Conservation (phyloP, 2,113 vertebrate genomes). For the Microtus richardsoni region DNA sequence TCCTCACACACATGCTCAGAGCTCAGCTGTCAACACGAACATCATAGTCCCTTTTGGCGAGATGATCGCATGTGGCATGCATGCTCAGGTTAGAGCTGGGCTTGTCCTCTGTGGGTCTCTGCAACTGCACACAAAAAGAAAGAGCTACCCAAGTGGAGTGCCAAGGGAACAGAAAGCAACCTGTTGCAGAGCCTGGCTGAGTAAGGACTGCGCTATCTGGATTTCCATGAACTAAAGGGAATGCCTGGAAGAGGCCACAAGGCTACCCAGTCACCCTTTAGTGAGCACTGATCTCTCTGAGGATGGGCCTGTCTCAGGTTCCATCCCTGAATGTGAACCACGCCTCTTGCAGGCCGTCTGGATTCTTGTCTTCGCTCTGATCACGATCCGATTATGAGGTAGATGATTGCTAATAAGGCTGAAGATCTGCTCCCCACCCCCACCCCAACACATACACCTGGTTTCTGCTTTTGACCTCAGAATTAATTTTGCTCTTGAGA, state of each 20-base stretch:
- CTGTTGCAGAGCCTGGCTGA: not conserved
- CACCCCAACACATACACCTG: not conserved
- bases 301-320: not conserved
- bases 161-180: too few relatives aligned
- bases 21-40: not conserved
- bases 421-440: not conserved
- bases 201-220: not conserved
- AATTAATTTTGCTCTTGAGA: not conserved
- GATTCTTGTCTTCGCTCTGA: not conserved
- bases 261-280: too few relatives aligned
- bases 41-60: not conserved
- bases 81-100: not conserved
- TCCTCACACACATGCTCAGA: too few relatives aligned
- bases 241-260: not conserved
- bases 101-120: not conserved
- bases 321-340: not conserved
- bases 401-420: not conserved
- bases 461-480: not conserved
- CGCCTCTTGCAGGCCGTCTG: not conserved
- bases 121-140: too few relatives aligned
- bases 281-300: not conserved
- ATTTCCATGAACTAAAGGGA: not conserved
- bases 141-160: not conserved
- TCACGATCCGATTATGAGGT: not conserved
- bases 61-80: fast-evolving